Percentiles rank a stretch among this genome's conserved stretches.
Conservation (phyloP, 2,888 invertebrate genomes). For the Tupiocoris notatus region DNA sequence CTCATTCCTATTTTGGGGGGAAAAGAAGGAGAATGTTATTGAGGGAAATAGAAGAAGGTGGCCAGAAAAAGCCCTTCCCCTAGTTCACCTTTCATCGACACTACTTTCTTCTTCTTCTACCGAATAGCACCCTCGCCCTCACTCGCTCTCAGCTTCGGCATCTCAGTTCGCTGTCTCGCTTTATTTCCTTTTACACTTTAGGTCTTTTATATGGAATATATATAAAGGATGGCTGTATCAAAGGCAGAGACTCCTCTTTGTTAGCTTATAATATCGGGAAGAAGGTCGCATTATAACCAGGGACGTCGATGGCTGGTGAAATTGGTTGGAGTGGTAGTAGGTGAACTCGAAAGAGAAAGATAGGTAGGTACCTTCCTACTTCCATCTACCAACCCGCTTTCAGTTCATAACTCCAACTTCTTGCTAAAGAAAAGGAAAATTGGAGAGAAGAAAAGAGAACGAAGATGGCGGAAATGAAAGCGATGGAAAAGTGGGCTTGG, state of each 20-base stretch:
- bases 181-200: slow-evolving; percentile 39
- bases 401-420: not conserved
- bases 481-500: not conserved
- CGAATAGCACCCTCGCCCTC: not conserved
- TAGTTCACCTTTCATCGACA: not conserved
- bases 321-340: not conserved
- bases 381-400: not conserved
- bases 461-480: not conserved
- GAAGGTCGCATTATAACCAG: slow-evolving; percentile 43
- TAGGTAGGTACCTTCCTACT: slow-evolving; percentile 11
- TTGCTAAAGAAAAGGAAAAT: not conserved
- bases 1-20: slow-evolving; percentile 33
- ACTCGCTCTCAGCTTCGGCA: not conserved
- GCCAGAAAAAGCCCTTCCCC: not conserved
- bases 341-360: slow-evolving; percentile 23
- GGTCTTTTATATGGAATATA: slow-evolving; percentile 39
- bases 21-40: slow-evolving; percentile 1
- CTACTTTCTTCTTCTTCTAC: not conserved
- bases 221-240: slow-evolving; percentile 40
- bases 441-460: not conserved
- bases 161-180: slow-evolving; percentile 27
- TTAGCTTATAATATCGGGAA: slow-evolving; percentile 45
- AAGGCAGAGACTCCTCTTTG: slow-evolving; percentile 43
- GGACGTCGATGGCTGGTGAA: not conserved
- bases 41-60: not conserved